Evolutionary conservation across 2,888 invertebrate genomes (phyloP), one percentile per base, ranked within the genome.

Genomic region (Allolobophora icterica): DNA sequence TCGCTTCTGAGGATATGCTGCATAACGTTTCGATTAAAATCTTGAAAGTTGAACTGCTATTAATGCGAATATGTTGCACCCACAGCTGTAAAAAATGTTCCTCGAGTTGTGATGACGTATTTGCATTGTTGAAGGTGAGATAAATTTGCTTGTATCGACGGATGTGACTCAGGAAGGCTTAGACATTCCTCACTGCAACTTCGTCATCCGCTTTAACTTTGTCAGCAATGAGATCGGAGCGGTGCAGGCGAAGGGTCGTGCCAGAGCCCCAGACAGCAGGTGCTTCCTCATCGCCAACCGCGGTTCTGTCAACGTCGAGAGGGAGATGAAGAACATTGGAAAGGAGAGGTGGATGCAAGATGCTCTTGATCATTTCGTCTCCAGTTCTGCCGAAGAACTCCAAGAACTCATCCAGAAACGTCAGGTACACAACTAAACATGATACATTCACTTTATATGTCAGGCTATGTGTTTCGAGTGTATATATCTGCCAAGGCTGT

Each of bases 121-220:
- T 30, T 71, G 71, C 13, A 11, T 71, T n/a, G 71, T 34, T 87
- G 19, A 35, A 87, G 87, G 87, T 35, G 87, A 30, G 19, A 17
- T 38, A 17, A 92, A 92, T 90, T 84, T 93, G 8, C 89, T 93
- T n/a, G 91, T 93, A 30, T 92, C 92, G 21, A 93, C 93, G 19
- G 92, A 92, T 89, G 92, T 93, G 13, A 92, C 91, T 34, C 92
- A 93, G 83, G 93, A 93, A 90, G 93, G 92, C 38, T 42, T 92
- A 15, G 92, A 93, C 91, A 91, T 92, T 2, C 92, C 92, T 0
- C 45, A 89, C 34, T 93, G 93, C 91, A 92, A 92, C 58, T 92
- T 91, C 90, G 91, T 93, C 15, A 92, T 93, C 11, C 91, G 93
- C 58, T 93, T 92, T 87, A 92, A 93, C 58, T 93, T 92, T 87